Conservation (phyloP, 2,113 vertebrate genomes). For the Perognathus longimembris region DNA sequence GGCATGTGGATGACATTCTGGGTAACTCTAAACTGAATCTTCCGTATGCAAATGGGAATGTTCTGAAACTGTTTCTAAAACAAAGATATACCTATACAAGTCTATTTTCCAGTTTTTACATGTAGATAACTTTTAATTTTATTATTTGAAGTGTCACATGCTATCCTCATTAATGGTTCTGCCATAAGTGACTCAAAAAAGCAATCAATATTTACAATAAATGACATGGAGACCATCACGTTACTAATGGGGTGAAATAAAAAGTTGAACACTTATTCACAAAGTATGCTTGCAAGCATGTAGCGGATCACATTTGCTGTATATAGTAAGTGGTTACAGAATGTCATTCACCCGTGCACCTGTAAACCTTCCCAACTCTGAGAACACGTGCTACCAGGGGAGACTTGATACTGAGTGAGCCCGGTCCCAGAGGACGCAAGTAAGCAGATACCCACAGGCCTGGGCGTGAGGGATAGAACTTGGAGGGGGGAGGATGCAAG, state of each 20-base stretch:
- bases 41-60: not conserved
- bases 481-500: not conserved
- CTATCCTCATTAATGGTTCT: not conserved
- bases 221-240: not conserved
- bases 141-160: not conserved
- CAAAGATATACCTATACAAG: too few species aligned
- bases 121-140: not conserved
- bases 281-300: not conserved
- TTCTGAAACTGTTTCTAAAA: too few species aligned
- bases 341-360: not conserved
- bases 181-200: not conserved
- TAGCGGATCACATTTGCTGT: not conserved
- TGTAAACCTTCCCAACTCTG: not conserved
- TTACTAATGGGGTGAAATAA: not conserved
- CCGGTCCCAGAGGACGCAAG: not conserved
- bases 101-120: not conserved
- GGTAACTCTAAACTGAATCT: too few species aligned
- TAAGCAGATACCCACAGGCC: too few species aligned
- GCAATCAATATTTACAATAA: conserved; percentile 1
- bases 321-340: not conserved
- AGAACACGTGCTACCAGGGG: not conserved
- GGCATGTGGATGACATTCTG: too few species aligned
- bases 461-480: not conserved
- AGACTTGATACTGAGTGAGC: not conserved
- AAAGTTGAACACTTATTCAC: not conserved